phyloP scores from a whole-genome alignment of 2,888 invertebrate species.

The Plebejus argus region DNA sequence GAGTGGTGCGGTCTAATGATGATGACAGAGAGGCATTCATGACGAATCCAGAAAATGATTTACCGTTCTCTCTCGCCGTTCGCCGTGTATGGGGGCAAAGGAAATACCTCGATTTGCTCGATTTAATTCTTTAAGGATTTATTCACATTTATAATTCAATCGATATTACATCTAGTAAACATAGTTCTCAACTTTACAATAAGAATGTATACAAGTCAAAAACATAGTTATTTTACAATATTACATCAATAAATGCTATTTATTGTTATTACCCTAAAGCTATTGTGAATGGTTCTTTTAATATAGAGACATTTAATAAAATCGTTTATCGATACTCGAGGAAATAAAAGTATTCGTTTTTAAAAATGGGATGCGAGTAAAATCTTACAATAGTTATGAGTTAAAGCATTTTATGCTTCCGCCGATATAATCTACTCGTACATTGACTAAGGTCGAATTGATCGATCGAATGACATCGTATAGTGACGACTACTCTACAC shows the following conservation, averaged over 20 bases:
- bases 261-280: conserved; percentile 77
- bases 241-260: conserved; percentile 71
- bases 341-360: conserved; percentile 42
- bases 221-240: conserved; percentile 78
- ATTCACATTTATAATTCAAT: conserved; percentile 78
- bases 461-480: conserved; percentile 52
- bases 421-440: conserved; percentile 66
- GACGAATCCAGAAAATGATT: conserved; percentile 78
- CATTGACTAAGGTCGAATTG: conserved; percentile 66
- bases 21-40: conserved; percentile 79
- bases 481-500: conserved; percentile 70
- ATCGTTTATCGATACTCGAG: conserved; percentile 53
- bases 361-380: conserved; percentile 58
- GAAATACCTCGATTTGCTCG: conserved; percentile 64
- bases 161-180: conserved; percentile 74
- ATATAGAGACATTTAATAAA: conserved; percentile 59
- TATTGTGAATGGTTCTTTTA: conserved; percentile 75
- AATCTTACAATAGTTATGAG: conserved; percentile 56
- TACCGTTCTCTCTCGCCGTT: conserved; percentile 77
- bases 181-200: conserved; percentile 72
- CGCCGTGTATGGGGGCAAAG: conserved; percentile 69
- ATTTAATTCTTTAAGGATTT: conserved; percentile 70
- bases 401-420: conserved; percentile 73
- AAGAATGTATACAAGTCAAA: conserved; percentile 79
- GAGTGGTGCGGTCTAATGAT: conserved; percentile 77